Evolutionary conservation across 2,888 invertebrate genomes (phyloP).

Genomic region (Actias luna): DNA sequence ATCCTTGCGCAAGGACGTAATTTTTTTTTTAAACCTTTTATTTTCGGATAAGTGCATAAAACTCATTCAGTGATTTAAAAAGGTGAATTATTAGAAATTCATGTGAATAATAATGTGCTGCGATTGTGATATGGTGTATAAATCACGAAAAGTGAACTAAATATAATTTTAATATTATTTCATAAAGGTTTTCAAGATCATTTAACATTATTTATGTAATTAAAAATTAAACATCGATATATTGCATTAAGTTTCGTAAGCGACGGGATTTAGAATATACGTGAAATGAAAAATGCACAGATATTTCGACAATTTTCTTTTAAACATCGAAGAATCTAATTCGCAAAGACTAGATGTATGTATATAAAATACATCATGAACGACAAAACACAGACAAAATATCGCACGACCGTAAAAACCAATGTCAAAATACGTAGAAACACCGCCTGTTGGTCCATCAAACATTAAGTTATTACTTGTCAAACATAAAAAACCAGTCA

Average conservation of each 20-base stretch:
- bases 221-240: no score
- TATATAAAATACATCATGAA: not conserved
- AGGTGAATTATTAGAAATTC: not conserved
- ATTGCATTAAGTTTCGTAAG: no score
- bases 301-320: not conserved
- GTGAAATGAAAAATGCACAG: not conserved
- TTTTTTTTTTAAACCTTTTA: constrained; percentile 18
- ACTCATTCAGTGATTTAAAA: not conserved
- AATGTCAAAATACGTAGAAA: constrained; percentile 29
- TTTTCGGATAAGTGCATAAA: not conserved
- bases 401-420: constrained; percentile 21
- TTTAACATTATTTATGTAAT: no score
- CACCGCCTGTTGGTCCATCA: constrained; percentile 35
- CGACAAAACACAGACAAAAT: constrained; percentile 24
- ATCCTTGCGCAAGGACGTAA: constrained; percentile 28
- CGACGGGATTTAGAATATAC: no score
- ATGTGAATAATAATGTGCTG: not conserved
- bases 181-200: no score
- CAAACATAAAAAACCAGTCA: constrained; percentile 75
- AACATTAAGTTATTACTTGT: constrained; percentile 70
- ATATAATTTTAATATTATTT: no score
- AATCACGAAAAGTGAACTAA: not conserved
- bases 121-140: not conserved
- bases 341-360: not conserved
- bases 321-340: not conserved